phyloP scores from a whole-genome alignment of 2,113 vertebrate genomes.

The Oncorhynchus gorbuscha region DNA sequence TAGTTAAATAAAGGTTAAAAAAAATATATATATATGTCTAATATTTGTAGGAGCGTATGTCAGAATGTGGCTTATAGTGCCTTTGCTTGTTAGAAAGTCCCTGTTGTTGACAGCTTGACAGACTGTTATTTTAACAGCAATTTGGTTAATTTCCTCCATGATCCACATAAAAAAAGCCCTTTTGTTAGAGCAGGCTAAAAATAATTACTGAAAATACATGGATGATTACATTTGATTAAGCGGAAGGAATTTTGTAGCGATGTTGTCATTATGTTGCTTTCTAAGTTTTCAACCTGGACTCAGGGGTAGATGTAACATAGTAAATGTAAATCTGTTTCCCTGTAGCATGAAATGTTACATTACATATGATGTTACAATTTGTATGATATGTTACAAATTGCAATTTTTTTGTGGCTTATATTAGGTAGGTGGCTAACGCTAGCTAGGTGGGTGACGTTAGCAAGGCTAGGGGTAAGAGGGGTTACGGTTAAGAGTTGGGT shows the following conservation, averaged over 20 bases:
- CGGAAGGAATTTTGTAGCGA: conserved; percentile 22
- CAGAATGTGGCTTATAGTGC: conserved; percentile 36
- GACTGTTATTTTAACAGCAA: conserved; percentile 35
- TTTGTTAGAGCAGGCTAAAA: conserved; percentile 38
- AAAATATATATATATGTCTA: conserved; percentile 18
- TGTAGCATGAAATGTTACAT: too few species aligned
- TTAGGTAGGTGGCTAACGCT: too few species aligned
- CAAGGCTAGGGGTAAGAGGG: too few species aligned
- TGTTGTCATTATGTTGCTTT: conserved; percentile 31
- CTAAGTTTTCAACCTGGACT: not conserved
- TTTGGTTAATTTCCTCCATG: conserved; percentile 9
- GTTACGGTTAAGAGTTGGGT: too few species aligned
- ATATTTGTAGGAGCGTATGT: conserved; percentile 46
- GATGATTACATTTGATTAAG: conserved; percentile 50
- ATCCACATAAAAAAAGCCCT: conserved; percentile 32
- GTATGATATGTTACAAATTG: too few species aligned
- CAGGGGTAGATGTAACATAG: too few species aligned
- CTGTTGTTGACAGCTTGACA: not conserved
- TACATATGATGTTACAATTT: too few species aligned
- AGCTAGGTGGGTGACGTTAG: too few species aligned
- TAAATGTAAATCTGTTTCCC: too few species aligned
- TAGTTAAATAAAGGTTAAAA: too few species aligned
- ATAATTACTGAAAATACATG: conserved; percentile 29
- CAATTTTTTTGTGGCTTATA: too few species aligned
- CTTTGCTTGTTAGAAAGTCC: not conserved